These are phyloP conservation scores for Rhagologus leucostigma DNA, from an alignment of 2,113 vertebrate genomes.

Conservation along the genomic window DNA sequence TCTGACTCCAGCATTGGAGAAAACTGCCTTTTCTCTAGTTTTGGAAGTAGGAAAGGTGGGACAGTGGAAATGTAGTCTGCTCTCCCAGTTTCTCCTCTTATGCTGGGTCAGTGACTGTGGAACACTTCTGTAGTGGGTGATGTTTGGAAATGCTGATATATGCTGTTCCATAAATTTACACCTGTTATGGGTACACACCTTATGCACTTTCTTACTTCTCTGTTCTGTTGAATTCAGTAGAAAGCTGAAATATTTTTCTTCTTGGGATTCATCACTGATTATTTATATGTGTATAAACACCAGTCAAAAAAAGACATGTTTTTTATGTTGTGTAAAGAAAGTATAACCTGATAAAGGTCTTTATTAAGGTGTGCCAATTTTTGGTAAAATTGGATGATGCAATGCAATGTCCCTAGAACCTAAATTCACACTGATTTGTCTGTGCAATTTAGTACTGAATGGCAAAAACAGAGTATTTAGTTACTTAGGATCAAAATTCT, in stretches of 20 bases:
- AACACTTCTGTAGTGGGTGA: background rate
- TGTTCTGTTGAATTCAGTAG: background rate
- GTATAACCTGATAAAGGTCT: background rate
- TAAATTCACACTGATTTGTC: background rate
- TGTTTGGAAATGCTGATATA: background rate
- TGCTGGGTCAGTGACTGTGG: background rate
- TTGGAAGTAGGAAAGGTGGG: background rate
- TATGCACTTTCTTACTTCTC: background rate
- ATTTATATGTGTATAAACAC: background rate
- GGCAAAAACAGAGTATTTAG: background rate
- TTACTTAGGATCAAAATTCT: background rate
- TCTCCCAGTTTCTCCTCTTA: background rate
- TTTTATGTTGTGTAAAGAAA: background rate
- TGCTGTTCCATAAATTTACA: background rate
- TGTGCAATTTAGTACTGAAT: background rate
- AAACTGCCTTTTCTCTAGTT: background rate
- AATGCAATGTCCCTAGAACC: background rate
- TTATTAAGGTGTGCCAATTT: background rate
- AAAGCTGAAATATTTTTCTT: background rate
- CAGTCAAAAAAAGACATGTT: background rate
- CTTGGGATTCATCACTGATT: background rate
- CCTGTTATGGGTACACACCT: background rate
- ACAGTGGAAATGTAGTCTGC: background rate
- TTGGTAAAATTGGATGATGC: background rate
- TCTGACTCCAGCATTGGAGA: background rate